A percentile compares a stretch with the other conserved stretches of the same genome.
Evolutionary conservation across 1,140 invertebrate genomes (phyloP).

Genomic region (Zaprionus capensis): DNA sequence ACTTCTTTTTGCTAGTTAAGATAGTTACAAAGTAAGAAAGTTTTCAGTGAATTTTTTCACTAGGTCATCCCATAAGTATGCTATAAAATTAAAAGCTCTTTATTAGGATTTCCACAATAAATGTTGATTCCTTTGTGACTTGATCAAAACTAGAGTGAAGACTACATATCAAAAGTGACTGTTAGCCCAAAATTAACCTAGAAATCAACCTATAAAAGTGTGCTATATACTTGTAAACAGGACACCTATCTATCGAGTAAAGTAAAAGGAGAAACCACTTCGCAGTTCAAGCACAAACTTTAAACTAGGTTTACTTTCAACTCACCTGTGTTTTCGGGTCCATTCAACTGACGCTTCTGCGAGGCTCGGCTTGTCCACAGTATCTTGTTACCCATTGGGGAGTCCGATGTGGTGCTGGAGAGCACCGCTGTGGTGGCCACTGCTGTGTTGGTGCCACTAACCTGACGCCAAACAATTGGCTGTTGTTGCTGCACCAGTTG

Average conservation of each 20-base stretch:
- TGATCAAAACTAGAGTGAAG: too few species aligned
- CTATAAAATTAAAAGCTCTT: background rate
- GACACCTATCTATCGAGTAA: background rate
- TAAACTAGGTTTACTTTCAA: background rate
- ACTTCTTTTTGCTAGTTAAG: background rate
- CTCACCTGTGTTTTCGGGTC: slow-evolving; percentile 81
- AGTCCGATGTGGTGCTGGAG: slow-evolving; percentile 55
- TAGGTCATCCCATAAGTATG: background rate
- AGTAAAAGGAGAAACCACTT: background rate
- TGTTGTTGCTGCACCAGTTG: slow-evolving; percentile 66
- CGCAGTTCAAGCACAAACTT: too few species aligned
- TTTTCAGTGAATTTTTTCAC: background rate
- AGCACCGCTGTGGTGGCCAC: slow-evolving; percentile 72
- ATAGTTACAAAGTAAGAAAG: background rate
- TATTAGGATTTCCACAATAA: too few species aligned
- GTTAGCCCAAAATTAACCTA: too few species aligned
- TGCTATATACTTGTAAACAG: too few species aligned
- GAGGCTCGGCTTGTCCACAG: slow-evolving; percentile 71
- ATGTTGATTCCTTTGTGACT: too few species aligned
- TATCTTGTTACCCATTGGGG: slow-evolving; percentile 73
- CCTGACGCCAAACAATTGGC: slow-evolving; percentile 77
- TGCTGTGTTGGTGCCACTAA: slow-evolving; percentile 71
- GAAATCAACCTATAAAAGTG: too few species aligned
- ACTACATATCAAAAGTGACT: too few species aligned
- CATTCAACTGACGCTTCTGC: slow-evolving; percentile 76